Percentiles rank a stretch among this genome's conserved stretches.
Evolutionary conservation across 1,140 invertebrate species (phyloP).

Genomic region (Drosophila insularis): DNA sequence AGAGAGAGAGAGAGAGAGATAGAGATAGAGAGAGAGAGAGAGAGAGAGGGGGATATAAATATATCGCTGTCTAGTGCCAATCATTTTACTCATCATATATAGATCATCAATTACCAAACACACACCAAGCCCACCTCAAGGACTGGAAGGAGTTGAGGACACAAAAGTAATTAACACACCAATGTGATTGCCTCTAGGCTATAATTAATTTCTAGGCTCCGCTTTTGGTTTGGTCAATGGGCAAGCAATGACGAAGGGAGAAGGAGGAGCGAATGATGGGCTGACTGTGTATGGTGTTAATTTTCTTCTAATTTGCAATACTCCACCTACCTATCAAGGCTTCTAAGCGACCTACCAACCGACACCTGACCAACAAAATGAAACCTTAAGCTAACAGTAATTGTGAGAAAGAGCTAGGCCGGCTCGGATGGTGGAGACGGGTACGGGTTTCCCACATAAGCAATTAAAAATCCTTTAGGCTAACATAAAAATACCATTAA

Average conservation of each 20-base stretch:
- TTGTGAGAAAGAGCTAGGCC: conserved; percentile 19
- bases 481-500: conserved; percentile 76
- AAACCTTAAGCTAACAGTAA: neutral
- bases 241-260: neutral
- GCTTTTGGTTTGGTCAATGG: conserved; percentile 21
- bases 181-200: conserved; percentile 44
- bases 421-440: neutral
- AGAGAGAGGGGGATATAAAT: neutral
- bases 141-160: conserved; percentile 18
- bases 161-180: conserved; percentile 68
- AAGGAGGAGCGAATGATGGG: neutral
- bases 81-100: neutral
- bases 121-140: neutral
- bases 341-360: conserved; percentile 6
- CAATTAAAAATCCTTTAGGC: conserved; percentile 78
- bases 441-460: conserved; percentile 33
- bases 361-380: conserved; percentile 6
- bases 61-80: neutral
- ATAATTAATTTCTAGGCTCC: conserved; percentile 53
- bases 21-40: neutral
- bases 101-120: conserved; percentile 5
- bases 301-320: conserved; percentile 65
- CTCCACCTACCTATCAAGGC: conserved; percentile 40
- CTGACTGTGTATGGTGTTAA: conserved; percentile 37
- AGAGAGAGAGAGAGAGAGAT: neutral